A percentile compares a stretch with the other conserved stretches of the same genome.
These are phyloP conservation scores for Lontra canadensis DNA, from an alignment of 2,113 vertebrate species.

Conservation along the genomic window DNA sequence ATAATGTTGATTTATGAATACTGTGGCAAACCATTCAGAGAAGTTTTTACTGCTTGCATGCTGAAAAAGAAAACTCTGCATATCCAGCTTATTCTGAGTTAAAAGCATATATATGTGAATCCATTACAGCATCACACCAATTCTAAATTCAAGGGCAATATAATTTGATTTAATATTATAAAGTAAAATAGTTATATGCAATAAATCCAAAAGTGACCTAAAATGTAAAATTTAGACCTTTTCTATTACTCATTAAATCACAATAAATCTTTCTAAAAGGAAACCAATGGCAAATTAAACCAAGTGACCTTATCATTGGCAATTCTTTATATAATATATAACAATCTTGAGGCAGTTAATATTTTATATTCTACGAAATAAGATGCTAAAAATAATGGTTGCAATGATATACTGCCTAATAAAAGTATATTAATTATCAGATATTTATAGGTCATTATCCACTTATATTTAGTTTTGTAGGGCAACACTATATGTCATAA, in stretches of 20 bases:
- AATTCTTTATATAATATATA: slow-evolving; percentile 34
- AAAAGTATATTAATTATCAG: slow-evolving; percentile 44
- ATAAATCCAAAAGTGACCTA: slow-evolving; percentile 67
- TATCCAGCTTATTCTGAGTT: background rate
- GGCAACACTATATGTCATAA: background rate
- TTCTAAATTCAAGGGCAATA: slow-evolving; percentile 52
- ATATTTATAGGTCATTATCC: slow-evolving; percentile 32
- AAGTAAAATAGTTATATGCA: slow-evolving; percentile 61
- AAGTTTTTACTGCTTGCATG: background rate
- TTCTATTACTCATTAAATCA: slow-evolving; percentile 60
- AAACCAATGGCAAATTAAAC: slow-evolving; percentile 75
- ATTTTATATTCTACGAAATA: slow-evolving; percentile 62
- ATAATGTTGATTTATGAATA: background rate
- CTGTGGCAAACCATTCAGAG: background rate
- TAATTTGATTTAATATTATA: slow-evolving; percentile 61
- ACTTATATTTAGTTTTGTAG: slow-evolving; percentile 27
- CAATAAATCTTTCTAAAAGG: slow-evolving; percentile 77
- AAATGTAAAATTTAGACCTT: slow-evolving; percentile 65
- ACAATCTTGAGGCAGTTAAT: slow-evolving; percentile 54
- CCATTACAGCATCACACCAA: background rate
- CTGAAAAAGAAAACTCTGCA: background rate
- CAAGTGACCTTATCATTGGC: slow-evolving; percentile 63
- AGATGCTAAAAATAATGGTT: slow-evolving; percentile 60
- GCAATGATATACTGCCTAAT: slow-evolving; percentile 3
- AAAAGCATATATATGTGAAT: background rate